These are phyloP conservation scores for Epistrophella euchroma DNA, from an alignment of 2,888 invertebrate species.

Conservation along the genomic window DNA sequence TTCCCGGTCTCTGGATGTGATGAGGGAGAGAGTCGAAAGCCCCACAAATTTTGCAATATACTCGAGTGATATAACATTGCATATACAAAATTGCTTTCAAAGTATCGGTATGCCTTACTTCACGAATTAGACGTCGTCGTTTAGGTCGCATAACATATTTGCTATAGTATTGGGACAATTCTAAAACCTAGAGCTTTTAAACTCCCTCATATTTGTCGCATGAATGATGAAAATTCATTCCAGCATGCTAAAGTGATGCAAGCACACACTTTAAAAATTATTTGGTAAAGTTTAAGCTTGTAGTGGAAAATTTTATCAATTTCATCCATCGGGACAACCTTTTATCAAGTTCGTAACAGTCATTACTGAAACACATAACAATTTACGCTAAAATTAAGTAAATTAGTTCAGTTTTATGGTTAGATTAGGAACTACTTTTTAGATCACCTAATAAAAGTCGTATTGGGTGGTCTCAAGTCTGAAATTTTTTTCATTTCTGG, in stretches of 20 bases:
- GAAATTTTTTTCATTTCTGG: not conserved
- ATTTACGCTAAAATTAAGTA: too few species aligned
- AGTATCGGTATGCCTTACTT: conserved; percentile 59
- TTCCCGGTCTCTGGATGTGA: conserved; percentile 35
- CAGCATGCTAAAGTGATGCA: conserved; percentile 20
- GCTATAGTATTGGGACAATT: conserved; percentile 28
- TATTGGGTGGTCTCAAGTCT: too few species aligned
- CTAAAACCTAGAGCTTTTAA: conserved; percentile 18
- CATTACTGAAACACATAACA: too few species aligned
- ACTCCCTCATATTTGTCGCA: conserved; percentile 41
- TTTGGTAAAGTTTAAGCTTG: not conserved
- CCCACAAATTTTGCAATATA: conserved; percentile 21
- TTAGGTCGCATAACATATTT: conserved; percentile 7
- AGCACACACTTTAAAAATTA: not conserved
- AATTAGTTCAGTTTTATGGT: too few species aligned
- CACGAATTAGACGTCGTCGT: not conserved
- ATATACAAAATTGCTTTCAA: conserved; percentile 61
- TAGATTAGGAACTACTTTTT: too few species aligned
- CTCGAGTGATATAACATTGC: conserved; percentile 36
- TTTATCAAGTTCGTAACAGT: too few species aligned
- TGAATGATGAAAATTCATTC: conserved; percentile 31
- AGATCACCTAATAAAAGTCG: too few species aligned
- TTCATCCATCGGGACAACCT: too few species aligned
- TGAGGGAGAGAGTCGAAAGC: not conserved
- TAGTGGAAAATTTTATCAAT: too few species aligned